A percentile compares a stretch with the other conserved stretches of the same genome.
Evolutionary conservation across 2,797 vertebrate species (phyloP).

Genomic region (Agapornis canus): DNA sequence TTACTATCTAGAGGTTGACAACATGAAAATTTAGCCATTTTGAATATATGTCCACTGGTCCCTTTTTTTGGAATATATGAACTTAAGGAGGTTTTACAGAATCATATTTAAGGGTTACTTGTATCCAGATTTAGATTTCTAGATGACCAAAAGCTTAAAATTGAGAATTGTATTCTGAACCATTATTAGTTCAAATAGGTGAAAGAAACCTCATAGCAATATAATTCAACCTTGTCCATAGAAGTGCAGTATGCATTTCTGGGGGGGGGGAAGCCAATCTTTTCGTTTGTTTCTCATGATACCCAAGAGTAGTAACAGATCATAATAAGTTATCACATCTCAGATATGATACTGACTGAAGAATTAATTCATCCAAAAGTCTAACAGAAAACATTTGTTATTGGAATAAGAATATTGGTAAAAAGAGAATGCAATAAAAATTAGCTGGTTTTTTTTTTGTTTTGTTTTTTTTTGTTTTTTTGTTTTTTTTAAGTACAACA

Average conservation of each 20-base stretch:
- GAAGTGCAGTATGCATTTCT: background rate
- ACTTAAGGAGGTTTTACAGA: background rate
- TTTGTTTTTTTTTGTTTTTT: background rate
- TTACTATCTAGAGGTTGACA: background rate
- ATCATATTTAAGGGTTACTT: background rate
- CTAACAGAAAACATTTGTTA: background rate
- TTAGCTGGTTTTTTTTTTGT: background rate
- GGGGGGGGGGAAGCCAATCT: fast-evolving
- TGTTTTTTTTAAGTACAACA: background rate
- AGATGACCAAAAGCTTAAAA: background rate
- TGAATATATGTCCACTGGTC: background rate
- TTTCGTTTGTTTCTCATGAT: background rate
- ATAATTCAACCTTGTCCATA: background rate
- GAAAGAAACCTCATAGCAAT: fast-evolving
- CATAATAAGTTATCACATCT: background rate
- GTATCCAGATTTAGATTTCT: background rate
- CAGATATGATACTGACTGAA: background rate
- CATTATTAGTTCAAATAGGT: background rate
- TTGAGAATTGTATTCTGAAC: background rate
- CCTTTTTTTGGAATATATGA: background rate
- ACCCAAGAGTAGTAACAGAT: background rate
- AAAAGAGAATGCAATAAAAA: background rate
- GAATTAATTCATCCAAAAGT: background rate
- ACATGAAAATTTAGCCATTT: background rate
- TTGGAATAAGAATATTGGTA: background rate